Base-by-base conservation (phyloP, 2,797 vertebrate genomes). In the Hemibagrus guttatus region DNA sequence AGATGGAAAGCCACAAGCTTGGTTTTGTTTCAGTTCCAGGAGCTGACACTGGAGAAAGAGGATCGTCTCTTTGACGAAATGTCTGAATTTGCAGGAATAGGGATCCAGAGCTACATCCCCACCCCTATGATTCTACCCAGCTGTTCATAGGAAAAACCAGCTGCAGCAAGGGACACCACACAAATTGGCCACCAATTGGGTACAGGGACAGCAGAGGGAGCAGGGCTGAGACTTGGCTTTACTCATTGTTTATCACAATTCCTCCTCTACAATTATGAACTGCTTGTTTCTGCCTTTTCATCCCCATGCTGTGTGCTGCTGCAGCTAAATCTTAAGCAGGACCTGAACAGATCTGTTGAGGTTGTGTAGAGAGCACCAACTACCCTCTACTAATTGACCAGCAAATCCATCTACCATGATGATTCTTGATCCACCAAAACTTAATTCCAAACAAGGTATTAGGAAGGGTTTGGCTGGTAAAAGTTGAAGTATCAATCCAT, bases 1-100 rank as follows among this genome's bases (percentile, higher is more conserved):
- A 82, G 61, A 66, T 52, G 80, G 61, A 66, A 82, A 82, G 58
- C 80, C 80, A 11, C 42, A 31, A 52, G 46, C 52, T 58, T n/a
- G 82, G 82, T 84, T 84, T 84, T 19, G 56, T 74, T 84, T 61
- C 0, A 3, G 69, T 31, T 68, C 81, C 81, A 68, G 46, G 46
- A 83, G 81, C 81, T 83, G 81, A 83, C 46, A 23, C 63, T 68
- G 28, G 63, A 35, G 28, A 83, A 68, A 82, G 16, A 31, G 11
- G 11, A 52, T 49, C 3, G 6, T 49, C 16, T 81, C n/a, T 81
- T 81, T 81, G 26, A 49, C 4, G 26, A 6, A 6, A 49, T 49
- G 23, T 81, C 21, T 49, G 23, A 64, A 81, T 28, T 81, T 9
- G 1, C 26, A 81, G 28, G 26, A 64, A 81, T 49, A 64, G 23